Conservation (phyloP, 2,888 invertebrate species). For the Colletes collaris region DNA sequence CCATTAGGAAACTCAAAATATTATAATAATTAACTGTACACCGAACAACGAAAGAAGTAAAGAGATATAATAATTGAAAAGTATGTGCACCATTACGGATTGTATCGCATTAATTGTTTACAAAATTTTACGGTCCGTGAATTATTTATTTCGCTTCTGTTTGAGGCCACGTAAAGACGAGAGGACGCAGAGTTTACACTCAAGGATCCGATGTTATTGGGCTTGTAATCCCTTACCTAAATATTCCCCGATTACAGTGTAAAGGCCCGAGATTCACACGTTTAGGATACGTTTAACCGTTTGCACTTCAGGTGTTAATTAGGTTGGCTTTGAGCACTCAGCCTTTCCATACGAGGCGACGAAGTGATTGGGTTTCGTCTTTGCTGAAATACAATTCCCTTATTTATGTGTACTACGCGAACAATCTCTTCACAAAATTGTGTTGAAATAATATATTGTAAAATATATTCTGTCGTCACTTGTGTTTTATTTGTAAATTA, state of each 20-base stretch:
- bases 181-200: constrained; percentile 9
- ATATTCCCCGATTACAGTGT: constrained; percentile 38
- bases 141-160: too few relatives aligned
- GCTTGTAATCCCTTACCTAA: constrained; percentile 23
- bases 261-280: constrained; percentile 38
- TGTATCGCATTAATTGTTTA: too few relatives aligned
- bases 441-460: too few relatives aligned
- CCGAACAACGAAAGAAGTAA: too few relatives aligned
- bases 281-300: constrained; percentile 51
- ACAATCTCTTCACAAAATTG: too few relatives aligned
- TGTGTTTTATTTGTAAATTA: too few relatives aligned
- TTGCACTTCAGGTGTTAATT: constrained; percentile 50
- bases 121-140: too few relatives aligned
- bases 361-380: background rate
- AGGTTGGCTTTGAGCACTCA: constrained; percentile 48
- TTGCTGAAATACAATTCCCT: constrained; percentile 11
- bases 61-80: too few relatives aligned
- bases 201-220: constrained; percentile 26
- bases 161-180: constrained; percentile 18
- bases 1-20: too few relatives aligned
- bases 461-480: too few relatives aligned
- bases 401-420: background rate
- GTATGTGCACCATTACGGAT: too few relatives aligned
- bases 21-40: too few relatives aligned
- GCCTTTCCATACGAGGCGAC: constrained; percentile 12